Conservation (phyloP, 2,888 invertebrate genomes). For the Calliscelio sp. region DNA sequence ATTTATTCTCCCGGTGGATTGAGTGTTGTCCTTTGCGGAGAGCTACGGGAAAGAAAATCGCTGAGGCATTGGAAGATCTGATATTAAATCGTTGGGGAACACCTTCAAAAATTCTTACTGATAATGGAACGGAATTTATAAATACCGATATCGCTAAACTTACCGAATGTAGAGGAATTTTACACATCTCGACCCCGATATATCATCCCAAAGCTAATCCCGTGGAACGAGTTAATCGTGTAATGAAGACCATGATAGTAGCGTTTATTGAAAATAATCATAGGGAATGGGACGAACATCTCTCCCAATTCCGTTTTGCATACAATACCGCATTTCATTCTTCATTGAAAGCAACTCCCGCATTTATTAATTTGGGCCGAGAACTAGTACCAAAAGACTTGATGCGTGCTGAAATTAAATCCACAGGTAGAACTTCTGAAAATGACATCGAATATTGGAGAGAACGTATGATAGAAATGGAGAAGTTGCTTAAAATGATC, state of each 20-base stretch:
- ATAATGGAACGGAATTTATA: constrained; percentile 75
- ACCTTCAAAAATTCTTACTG: constrained; percentile 69
- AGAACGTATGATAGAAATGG: not conserved
- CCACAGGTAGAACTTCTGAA: not conserved
- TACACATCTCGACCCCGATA: not conserved
- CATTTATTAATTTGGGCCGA: not conserved
- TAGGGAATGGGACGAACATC: not conserved
- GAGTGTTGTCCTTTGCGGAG: constrained; percentile 22
- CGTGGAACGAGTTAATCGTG: constrained; percentile 11
- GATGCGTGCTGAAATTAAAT: not conserved
- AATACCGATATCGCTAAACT: not conserved
- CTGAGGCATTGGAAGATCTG: constrained; percentile 47
- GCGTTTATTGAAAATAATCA: not conserved
- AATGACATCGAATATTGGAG: not conserved
- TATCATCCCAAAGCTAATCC: constrained; percentile 20
- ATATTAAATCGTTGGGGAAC: constrained; percentile 73
- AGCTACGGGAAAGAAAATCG: constrained; percentile 50
- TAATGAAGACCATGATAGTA: not conserved
- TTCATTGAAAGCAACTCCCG: not conserved
- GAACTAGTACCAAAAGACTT: no score
- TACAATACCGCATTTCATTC: not conserved
- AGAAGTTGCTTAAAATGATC: not conserved
- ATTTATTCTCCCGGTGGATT: no score
- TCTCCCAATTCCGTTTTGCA: constrained; percentile 10
- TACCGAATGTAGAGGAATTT: not conserved